Conservation (phyloP, 2,797 vertebrate species). For the Danio aesculapii region DNA sequence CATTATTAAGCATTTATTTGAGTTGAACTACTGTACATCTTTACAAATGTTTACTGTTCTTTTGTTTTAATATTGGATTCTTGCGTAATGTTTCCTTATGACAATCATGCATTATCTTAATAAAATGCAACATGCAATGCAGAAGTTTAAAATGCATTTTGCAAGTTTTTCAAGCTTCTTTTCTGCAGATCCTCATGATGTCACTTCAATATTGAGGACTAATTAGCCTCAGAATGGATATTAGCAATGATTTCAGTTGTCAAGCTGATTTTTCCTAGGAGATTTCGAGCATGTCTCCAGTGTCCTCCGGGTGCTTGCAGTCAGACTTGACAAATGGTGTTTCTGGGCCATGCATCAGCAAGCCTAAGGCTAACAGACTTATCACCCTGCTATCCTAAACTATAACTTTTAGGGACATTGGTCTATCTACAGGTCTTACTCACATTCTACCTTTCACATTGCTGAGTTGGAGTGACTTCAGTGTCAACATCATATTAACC, state of each 20-base stretch:
- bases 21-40: no score
- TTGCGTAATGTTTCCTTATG: no score
- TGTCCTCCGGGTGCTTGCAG: conserved; percentile 72
- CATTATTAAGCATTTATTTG: no score
- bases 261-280: conserved; percentile 62
- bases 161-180: no score
- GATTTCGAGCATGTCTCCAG: conserved; percentile 61
- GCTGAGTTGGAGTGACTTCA: conserved; percentile 7
- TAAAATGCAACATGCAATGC: no score
- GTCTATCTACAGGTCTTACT: conserved; percentile 65
- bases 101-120: no score
- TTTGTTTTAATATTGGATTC: no score
- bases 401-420: conserved; percentile 70
- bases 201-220: conserved; percentile 54
- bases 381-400: conserved; percentile 72
- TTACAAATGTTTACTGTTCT: no score
- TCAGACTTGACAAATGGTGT: conserved; percentile 76
- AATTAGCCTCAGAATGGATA: conserved; percentile 53
- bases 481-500: conserved; percentile 28
- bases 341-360: conserved; percentile 72
- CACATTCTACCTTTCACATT: conserved; percentile 51
- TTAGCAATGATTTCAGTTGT: conserved; percentile 72
- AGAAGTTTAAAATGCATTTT: no score
- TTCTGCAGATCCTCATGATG: no score
- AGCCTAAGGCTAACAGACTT: conserved; percentile 72